A percentile compares a stretch with the other conserved stretches of the same genome.
Conservation (phyloP, 2,797 vertebrate genomes). For the Lerista edwardsae region DNA sequence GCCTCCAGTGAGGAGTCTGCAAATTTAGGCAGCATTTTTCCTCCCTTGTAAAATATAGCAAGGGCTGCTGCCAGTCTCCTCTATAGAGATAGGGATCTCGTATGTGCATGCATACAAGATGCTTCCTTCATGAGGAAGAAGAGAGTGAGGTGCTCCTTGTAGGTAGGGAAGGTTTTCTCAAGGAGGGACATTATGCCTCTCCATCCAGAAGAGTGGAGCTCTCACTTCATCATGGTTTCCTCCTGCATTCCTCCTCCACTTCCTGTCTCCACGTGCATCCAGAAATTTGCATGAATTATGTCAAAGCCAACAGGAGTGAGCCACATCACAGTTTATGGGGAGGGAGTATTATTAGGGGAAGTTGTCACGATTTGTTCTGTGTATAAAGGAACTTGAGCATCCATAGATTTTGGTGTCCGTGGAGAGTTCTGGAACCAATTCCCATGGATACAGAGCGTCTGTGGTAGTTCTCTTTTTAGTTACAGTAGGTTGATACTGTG, state of each 20-base stretch:
- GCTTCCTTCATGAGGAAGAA: no score
- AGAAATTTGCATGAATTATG: slow-evolving; percentile 1
- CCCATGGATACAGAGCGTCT: no score
- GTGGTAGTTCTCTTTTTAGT: background rate
- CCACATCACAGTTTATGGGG: slow-evolving; percentile 47
- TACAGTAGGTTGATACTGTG: background rate
- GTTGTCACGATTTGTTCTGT: no score
- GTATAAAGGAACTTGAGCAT: no score
- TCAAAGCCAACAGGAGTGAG: slow-evolving; percentile 37
- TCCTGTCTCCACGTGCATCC: background rate
- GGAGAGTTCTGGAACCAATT: no score
- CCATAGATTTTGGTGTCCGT: no score
- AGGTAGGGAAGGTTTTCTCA: background rate
- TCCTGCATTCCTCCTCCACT: background rate
- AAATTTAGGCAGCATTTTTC: no score
- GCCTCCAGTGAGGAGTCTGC: background rate
- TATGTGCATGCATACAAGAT: background rate
- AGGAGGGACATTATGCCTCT: background rate
- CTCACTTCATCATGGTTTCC: background rate
- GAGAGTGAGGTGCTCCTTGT: background rate
- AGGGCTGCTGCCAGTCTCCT: background rate
- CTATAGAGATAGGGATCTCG: background rate
- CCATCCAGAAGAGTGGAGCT: background rate
- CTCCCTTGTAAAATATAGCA: no score
- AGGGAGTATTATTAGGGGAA: background rate